A percentile compares a stretch with the other conserved stretches of the same genome.
These are phyloP conservation scores for Macrotus californicus DNA, from an alignment of 2,113 vertebrate species.

Conservation along the genomic window DNA sequence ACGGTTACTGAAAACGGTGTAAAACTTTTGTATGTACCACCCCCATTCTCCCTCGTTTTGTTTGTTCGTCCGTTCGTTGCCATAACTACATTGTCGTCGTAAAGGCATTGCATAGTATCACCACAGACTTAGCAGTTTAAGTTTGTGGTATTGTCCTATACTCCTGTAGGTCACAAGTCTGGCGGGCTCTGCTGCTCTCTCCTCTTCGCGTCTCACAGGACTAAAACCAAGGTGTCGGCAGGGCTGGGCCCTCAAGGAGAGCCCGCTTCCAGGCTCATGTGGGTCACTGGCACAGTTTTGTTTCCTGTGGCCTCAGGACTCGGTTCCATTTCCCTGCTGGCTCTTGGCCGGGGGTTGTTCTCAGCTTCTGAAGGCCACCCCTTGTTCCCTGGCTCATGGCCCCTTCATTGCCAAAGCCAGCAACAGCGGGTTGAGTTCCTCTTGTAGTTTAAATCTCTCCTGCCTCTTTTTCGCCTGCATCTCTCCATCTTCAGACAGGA, in stretches of 20 bases:
- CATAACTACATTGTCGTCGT: background rate
- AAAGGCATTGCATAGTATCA: background rate
- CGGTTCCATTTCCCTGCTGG: background rate
- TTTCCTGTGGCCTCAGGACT: background rate
- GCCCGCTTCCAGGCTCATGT: background rate
- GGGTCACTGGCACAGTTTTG: background rate
- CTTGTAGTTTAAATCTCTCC: background rate
- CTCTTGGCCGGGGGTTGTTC: background rate
- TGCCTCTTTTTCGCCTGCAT: background rate
- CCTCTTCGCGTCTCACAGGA: background rate
- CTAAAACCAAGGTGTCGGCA: background rate
- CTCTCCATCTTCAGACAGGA: background rate
- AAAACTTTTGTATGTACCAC: background rate
- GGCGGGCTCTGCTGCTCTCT: background rate
- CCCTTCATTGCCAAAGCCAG: background rate
- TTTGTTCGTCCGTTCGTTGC: background rate
- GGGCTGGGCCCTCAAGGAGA: background rate
- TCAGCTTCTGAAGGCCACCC: background rate
- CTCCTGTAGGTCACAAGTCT: background rate
- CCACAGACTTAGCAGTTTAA: background rate
- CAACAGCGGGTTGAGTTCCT: background rate
- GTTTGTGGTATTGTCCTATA: background rate
- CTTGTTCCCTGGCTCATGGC: background rate
- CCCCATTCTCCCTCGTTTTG: background rate
- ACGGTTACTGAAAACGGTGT: background rate